Percentiles rank a stretch among this genome's conserved stretches.
These are phyloP conservation scores for Ispidina picta DNA, from an alignment of 2,797 vertebrate genomes.

Conservation along the genomic window DNA sequence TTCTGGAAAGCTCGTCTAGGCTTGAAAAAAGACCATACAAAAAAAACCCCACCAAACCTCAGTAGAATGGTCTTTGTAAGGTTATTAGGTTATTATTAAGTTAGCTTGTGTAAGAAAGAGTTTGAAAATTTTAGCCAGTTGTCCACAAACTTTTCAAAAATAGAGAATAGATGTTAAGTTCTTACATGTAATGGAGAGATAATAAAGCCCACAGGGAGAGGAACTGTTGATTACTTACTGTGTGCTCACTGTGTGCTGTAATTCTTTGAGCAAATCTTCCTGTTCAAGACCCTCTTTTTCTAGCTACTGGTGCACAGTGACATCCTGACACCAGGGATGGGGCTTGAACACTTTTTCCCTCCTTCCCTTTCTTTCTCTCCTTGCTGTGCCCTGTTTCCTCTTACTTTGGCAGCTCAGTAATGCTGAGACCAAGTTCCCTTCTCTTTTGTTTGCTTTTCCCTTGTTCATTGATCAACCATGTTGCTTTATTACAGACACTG, in stretches of 20 bases:
- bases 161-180: background rate
- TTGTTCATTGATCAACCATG: slow-evolving; percentile 21
- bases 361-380: background rate
- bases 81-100: background rate
- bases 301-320: background rate
- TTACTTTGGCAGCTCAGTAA: slow-evolving; percentile 1
- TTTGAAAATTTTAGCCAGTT: background rate
- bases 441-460: slow-evolving; percentile 46
- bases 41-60: background rate
- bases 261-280: background rate
- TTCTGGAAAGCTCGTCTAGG: background rate
- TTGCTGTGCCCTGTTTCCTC: background rate
- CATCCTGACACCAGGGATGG: background rate
- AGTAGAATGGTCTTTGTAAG: background rate
- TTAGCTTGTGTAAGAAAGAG: background rate
- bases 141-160: background rate
- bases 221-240: background rate
- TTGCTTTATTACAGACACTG: slow-evolving; percentile 33
- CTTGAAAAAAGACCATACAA: background rate
- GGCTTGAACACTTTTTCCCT: background rate
- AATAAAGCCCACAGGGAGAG: background rate
- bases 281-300: background rate
- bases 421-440: slow-evolving; percentile 16
- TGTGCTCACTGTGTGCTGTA: background rate
- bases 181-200: background rate